A percentile compares a stretch with the other conserved stretches of the same genome.
These are phyloP conservation scores for Centrocercus urophasianus DNA, from an alignment of 2,113 vertebrate genomes.

Conservation along the genomic window DNA sequence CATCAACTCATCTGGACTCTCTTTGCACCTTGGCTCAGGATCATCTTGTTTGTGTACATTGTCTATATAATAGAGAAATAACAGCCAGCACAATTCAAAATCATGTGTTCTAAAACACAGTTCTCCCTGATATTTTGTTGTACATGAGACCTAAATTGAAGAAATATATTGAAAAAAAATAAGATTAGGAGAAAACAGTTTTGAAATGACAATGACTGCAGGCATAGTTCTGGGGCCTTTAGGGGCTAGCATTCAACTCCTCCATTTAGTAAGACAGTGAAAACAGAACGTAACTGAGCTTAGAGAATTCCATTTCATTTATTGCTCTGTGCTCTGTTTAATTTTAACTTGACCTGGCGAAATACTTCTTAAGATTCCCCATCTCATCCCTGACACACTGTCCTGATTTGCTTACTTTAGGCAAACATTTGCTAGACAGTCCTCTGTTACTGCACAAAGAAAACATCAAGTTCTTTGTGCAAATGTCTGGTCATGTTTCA, in stretches of 20 bases:
- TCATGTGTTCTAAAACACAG: neutral
- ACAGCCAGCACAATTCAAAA: neutral
- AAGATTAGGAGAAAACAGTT: neutral
- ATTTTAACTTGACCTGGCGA: slow-evolving; percentile 43
- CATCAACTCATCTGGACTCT: neutral
- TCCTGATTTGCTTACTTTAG: slow-evolving; percentile 42
- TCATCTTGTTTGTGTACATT: neutral
- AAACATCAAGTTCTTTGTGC: neutral
- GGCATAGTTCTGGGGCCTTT: neutral
- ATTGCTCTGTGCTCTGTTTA: neutral
- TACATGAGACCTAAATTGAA: neutral
- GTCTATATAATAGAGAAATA: neutral
- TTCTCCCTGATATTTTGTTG: neutral
- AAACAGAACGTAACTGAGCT: slow-evolving; percentile 41
- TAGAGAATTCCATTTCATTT: slow-evolving; percentile 47
- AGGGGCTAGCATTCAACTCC: neutral
- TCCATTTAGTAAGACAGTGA: neutral
- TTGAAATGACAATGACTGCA: neutral
- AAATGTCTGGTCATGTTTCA: slow-evolving; percentile 26
- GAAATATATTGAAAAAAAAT: neutral
- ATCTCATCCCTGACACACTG: slow-evolving; percentile 42
- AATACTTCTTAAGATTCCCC: slow-evolving; percentile 22
- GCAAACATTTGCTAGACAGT: slow-evolving; percentile 56
- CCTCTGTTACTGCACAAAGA: neutral
- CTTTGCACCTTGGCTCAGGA: neutral